A percentile compares a stretch with the other conserved stretches of the same genome.
Conservation (phyloP, 1,140 invertebrate genomes). For the Chrysomallon squamiferum region DNA sequence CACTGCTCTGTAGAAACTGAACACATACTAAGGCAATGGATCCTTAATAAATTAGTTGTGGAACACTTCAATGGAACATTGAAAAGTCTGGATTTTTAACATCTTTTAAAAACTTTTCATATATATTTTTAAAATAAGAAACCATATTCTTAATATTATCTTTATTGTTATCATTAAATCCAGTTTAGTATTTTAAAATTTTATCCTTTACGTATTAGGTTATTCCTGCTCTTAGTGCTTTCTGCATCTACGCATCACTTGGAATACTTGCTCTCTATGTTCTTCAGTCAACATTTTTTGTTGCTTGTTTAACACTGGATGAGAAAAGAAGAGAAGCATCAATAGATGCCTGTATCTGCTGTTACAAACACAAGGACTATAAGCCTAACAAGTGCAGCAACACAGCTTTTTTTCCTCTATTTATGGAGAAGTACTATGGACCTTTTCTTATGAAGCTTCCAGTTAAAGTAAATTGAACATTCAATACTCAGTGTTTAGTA, state of each 20-base stretch:
- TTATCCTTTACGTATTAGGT: too few relatives aligned
- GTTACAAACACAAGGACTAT: constrained; percentile 70
- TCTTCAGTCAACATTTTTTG: constrained; percentile 79
- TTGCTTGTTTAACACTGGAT: constrained; percentile 78
- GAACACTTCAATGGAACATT: too few relatives aligned
- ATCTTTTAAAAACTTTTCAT: too few relatives aligned
- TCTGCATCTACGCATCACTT: constrained; percentile 65
- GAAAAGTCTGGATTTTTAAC: too few relatives aligned
- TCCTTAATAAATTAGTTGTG: too few relatives aligned
- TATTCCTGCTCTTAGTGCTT: constrained; percentile 83
- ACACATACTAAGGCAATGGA: too few relatives aligned
- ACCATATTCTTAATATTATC: too few relatives aligned
- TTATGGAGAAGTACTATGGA: constrained; percentile 66
- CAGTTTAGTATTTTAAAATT: too few relatives aligned
- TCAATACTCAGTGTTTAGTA: too few relatives aligned
- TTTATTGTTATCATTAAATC: too few relatives aligned
- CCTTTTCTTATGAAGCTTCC: constrained; percentile 63
- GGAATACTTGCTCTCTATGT: constrained; percentile 72
- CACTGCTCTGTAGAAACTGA: too few relatives aligned
- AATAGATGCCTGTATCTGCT: constrained; percentile 74
- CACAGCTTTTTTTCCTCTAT: constrained; percentile 61
- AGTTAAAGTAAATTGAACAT: constrained; percentile 64
- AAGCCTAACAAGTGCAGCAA: constrained; percentile 65
- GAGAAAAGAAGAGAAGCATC: constrained; percentile 70
- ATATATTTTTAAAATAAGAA: too few relatives aligned